Evolutionary conservation across 2,888 invertebrate species (phyloP), one percentile per base, ranked within the genome.

Genomic region (Boloria selene): DNA sequence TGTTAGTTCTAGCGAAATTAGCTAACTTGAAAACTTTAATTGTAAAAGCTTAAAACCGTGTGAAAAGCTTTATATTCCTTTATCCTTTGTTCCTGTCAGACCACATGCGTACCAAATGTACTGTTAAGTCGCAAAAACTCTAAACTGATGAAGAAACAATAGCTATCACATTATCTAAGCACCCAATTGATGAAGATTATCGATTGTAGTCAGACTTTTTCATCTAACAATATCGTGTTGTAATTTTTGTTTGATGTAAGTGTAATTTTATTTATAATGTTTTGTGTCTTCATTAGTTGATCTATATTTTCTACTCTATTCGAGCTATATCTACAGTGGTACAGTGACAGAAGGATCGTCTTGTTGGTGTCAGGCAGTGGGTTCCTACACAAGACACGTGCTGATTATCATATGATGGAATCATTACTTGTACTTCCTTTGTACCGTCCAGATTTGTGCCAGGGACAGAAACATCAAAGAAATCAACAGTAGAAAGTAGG

Each of bases 381-480:
- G 86, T 81, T 88, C 88, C 85, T 90, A 90, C 83, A 86, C 88
- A 90, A 88, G 88, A 88, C 90, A 88, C 90, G 90, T 90, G 90
- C 90, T 83, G 83, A 84, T 79, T 83, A 83, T 85, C 84, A 89
- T 85, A 89, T 87, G 84, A 80, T 89, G 81, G 86, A 90, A 85
- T 88, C 82, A 89, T 90, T 91, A 91, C 91, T 91, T 91, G 91
- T 91, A 91, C 91, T 91, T 91, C 91, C 91, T 91, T 90, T 77
- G 78, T 73, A 82, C 80, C 83, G 80, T 87, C 87, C 90, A 73
- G 84, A 78, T 80, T 78, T 79, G 90, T 90, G 90, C 90, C 86
- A 88, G 88, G 89, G 86, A 84, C 82, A 88, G 84, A 88, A 85
- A 84, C 86, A 83, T 53, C 44, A 84, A 74, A 81, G 79, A 87